Percentiles rank a stretch among this genome's conserved stretches.
Conservation (phyloP, 2,113 vertebrate species). For the Pelmatolapia mariae region DNA sequence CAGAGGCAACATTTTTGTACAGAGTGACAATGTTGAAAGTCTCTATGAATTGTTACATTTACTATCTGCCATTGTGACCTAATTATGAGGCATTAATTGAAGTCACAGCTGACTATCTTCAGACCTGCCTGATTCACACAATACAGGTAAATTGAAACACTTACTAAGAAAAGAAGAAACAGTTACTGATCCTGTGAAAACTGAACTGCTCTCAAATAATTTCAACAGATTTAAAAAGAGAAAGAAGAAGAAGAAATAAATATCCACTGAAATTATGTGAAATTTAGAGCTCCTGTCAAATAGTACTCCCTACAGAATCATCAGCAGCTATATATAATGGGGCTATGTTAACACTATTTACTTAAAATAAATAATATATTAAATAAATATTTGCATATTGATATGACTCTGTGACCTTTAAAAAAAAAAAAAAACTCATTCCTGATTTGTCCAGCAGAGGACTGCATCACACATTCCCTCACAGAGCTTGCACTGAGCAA, state of each 20-base stretch:
- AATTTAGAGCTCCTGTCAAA: background rate
- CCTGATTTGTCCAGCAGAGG: background rate
- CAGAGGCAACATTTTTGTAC: background rate
- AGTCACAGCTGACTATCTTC: background rate
- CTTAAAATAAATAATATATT: background rate
- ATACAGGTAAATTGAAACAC: background rate
- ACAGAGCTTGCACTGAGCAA: background rate
- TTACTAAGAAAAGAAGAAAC: background rate
- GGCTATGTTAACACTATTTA: background rate
- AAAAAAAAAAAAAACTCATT: accelerated
- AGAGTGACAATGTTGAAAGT: background rate
- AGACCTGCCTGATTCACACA: background rate
- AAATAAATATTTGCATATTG: background rate
- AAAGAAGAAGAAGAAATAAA: background rate
- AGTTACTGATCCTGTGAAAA: background rate
- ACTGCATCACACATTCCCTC: background rate
- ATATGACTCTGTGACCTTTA: accelerated
- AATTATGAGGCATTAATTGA: background rate
- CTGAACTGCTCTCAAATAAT: background rate
- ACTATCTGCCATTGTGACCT: background rate
- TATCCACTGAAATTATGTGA: background rate
- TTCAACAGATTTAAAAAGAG: background rate
- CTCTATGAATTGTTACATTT: background rate
- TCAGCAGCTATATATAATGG: background rate
- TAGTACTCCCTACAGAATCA: background rate